Base-by-base conservation (phyloP, 2,797 vertebrate species). In the Enteromius mattozi region DNA sequence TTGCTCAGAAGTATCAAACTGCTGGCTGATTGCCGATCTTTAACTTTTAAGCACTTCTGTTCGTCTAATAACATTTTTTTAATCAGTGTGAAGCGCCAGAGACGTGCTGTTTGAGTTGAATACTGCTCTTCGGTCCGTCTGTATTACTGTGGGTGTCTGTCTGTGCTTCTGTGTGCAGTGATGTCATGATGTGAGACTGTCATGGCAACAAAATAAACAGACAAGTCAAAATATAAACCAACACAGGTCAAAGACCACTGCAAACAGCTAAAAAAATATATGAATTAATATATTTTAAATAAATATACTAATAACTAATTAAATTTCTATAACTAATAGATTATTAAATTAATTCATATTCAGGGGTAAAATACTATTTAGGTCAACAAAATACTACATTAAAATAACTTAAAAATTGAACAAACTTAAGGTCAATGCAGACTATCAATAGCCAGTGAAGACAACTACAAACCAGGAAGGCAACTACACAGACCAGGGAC, bases 121-220 rank as follows among this genome's bases (percentile, higher is more conserved):
- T n/a, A 77, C 35, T 10, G 33, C 42, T 51, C 14, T n/a, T n/a
- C 21, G 2, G 21, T 6, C 33, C 12, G 14, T 17, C 49, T 63
- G 66, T n/a, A 59, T 59, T 61, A 51, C 71, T 21, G 42, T n/a
- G 45, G 16, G 17, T 66, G 68, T 56, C 47, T 59, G 63, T 80
- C 72, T 76, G 45, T 37, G 54, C 81, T 86, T 84, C 87, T 84
- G 68, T 81, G 75, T 84, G 71, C 59, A 49, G 72, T 88, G 85
- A 90, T 88, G 88, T 89, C 83, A 87, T 86, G 5, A 84, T 75
- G 66, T 19, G n/a, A 8, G 77, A 69, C 88, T 68, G 47, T 80
- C 87, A 88, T 40, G 86, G 87, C 77, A 89, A 89, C 88, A 87
- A 85, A 89, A 89, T 83, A 90, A 90, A 88, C 35, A 37, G 35